Percentiles rank a stretch among this genome's conserved stretches.
Conservation (phyloP, 1,140 invertebrate genomes). For the roundworm (Caenorhabditis elegans) region WBcel235 BX284604.4:9638501-9639000, state of each 20-base stretch:
- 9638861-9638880: conserved; percentile 1
- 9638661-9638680: not conserved
- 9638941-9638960: conserved; percentile 13
- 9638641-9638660: not conserved
- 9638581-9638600: too few relatives aligned
- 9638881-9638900: not conserved
- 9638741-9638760: not conserved
- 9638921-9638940: conserved; percentile 10
- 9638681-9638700: not conserved
- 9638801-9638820: not conserved
- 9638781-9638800: not conserved
- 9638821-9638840: conserved; percentile 16
- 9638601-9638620: too few relatives aligned
- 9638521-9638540: not conserved
- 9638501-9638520: not conserved
- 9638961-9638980: not conserved
- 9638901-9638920: not conserved
- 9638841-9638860: conserved; percentile 7
- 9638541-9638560: not conserved
- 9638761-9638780: not conserved
- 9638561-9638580: too few relatives aligned
- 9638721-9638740: not conserved
- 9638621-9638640: not conserved
- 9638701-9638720: not conserved
- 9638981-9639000: not conserved